Percentiles rank a stretch among this genome's conserved stretches.
These are phyloP conservation scores for Tauraco erythrolophus DNA, from an alignment of 2,113 vertebrate genomes.

Conservation along the genomic window DNA sequence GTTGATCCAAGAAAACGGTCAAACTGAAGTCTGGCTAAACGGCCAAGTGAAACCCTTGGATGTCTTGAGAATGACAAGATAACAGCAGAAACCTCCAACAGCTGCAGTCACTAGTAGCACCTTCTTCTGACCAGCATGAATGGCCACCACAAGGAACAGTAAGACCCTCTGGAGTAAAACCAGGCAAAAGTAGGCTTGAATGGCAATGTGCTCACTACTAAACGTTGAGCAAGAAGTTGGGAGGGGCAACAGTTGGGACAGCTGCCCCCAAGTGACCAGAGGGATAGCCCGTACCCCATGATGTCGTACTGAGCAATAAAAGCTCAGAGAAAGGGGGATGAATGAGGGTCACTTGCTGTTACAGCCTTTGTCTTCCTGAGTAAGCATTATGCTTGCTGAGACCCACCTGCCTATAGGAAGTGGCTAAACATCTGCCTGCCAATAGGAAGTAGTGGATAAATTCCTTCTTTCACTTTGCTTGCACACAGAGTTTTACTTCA, in stretches of 20 bases:
- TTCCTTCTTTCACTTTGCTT: neutral
- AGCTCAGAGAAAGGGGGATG: neutral
- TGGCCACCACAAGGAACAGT: neutral
- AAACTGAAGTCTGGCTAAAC: neutral
- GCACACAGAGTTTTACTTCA: neutral
- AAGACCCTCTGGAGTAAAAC: neutral
- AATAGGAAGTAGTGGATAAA: neutral
- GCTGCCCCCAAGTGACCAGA: neutral
- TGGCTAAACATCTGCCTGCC: neutral
- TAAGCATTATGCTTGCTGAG: neutral
- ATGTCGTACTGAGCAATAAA: neutral
- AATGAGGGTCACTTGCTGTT: neutral
- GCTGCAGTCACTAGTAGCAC: neutral
- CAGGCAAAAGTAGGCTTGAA: neutral
- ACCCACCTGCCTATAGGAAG: neutral
- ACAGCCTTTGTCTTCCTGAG: neutral
- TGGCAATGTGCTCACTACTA: neutral
- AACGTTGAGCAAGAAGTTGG: fast-evolving
- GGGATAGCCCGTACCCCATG: neutral
- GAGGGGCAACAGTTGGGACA: neutral
- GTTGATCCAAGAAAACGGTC: fast-evolving
- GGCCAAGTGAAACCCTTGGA: neutral
- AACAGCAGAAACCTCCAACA: neutral
- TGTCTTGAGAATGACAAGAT: neutral
- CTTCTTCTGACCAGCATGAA: neutral